Conservation (phyloP, 2,888 invertebrate genomes). For the Zygogramma bicolorata region DNA sequence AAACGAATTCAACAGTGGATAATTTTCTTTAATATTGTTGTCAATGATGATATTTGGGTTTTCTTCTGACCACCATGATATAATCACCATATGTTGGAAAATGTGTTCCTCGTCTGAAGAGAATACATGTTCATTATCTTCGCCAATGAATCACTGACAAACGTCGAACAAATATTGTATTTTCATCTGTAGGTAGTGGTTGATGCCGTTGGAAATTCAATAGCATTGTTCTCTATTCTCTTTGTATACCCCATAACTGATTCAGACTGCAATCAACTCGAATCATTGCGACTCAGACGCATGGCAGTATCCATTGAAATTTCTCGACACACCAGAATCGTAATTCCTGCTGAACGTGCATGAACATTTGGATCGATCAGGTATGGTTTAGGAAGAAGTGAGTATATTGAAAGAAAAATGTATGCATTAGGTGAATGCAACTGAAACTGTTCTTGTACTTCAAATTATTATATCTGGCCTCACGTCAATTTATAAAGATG, state of each 20-base stretch:
- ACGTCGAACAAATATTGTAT: constrained; percentile 7
- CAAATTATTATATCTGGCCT: too few relatives aligned
- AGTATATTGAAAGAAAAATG: too few relatives aligned
- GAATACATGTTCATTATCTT: constrained; percentile 2
- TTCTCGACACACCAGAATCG: constrained; percentile 31
- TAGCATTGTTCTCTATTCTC: constrained; percentile 20
- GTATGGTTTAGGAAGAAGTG: constrained; percentile 36
- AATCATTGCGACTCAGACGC: constrained; percentile 30
- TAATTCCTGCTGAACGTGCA: constrained; percentile 49
- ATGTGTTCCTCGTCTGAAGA: too few relatives aligned
- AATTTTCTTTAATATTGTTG: too few relatives aligned
- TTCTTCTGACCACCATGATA: too few relatives aligned
- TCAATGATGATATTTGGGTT: too few relatives aligned
- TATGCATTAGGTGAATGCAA: too few relatives aligned
- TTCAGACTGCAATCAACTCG: constrained; percentile 36
- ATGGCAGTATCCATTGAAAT: constrained; percentile 34
- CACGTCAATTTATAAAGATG: too few relatives aligned
- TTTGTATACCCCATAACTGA: constrained; percentile 26
- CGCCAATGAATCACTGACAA: neutral
- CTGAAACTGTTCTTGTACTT: too few relatives aligned
- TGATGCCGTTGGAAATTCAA: constrained; percentile 22
- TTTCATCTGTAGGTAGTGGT: constrained; percentile 14
- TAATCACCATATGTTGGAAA: too few relatives aligned
- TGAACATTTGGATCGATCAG: constrained; percentile 48
- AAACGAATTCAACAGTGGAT: too few relatives aligned